Percentiles rank a stretch among this genome's conserved stretches.
These are phyloP conservation scores for Apodemus sylvaticus DNA, from an alignment of 2,113 vertebrate species.

Conservation along the genomic window DNA sequence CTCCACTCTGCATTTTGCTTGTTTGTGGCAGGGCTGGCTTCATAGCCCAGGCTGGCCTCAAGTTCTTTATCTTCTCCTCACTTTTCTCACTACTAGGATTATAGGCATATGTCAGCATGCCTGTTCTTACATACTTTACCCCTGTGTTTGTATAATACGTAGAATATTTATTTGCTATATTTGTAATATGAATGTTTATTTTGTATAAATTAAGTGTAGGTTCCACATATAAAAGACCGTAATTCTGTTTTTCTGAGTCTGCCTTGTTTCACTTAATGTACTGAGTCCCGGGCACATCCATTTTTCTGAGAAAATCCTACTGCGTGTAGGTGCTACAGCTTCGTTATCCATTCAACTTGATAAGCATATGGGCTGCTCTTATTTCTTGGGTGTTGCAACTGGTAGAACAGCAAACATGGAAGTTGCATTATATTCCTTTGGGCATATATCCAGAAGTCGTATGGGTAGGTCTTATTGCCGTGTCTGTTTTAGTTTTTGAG, in stretches of 20 bases:
- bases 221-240: neutral
- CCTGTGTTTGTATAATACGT: neutral
- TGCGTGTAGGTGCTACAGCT: neutral
- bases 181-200: neutral
- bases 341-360: neutral
- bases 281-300: neutral
- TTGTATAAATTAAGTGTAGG: neutral
- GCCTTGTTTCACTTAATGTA: neutral
- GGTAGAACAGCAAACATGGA: neutral
- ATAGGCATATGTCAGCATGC: neutral
- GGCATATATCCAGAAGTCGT: neutral
- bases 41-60: neutral
- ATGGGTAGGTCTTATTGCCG: neutral
- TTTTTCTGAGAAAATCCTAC: neutral
- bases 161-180: neutral
- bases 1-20: neutral
- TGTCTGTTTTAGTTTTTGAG: neutral
- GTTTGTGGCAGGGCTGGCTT: neutral
- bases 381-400: neutral
- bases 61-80: neutral
- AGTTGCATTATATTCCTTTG: neutral
- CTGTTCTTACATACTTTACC: neutral
- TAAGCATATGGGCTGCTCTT: neutral
- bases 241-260: neutral
- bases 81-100: neutral